These are phyloP conservation scores for Matsumurasca onukii DNA, from an alignment of 1,140 invertebrate genomes.

Conservation along the genomic window DNA sequence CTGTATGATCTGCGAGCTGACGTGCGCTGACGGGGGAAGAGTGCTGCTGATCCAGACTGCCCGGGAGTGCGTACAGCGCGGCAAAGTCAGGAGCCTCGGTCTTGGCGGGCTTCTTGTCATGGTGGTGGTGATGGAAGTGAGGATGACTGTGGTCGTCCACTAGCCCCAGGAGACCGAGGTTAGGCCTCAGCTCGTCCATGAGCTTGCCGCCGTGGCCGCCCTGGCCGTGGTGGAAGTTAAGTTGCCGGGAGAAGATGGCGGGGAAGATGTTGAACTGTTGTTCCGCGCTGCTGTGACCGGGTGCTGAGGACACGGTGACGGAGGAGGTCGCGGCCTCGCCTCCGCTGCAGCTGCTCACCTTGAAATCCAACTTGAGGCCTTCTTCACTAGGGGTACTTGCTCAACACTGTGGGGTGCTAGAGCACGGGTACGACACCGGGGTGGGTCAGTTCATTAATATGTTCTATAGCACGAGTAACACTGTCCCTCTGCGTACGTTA, in stretches of 20 bases:
- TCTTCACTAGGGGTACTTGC: neutral
- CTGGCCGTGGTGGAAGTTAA: slow-evolving; percentile 62
- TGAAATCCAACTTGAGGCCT: slow-evolving; percentile 36
- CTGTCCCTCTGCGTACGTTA: no score
- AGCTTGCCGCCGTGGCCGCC: slow-evolving; percentile 52
- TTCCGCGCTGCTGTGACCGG: slow-evolving; percentile 46
- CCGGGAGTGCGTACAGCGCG: slow-evolving; percentile 61
- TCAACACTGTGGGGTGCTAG: neutral
- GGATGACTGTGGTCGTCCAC: slow-evolving; percentile 67
- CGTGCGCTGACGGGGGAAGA: slow-evolving; percentile 57
- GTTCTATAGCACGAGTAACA: no score
- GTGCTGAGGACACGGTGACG: slow-evolving; percentile 12
- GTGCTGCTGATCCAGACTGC: slow-evolving; percentile 48
- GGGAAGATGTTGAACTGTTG: slow-evolving; percentile 90
- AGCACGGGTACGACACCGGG: no score
- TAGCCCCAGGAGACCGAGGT: slow-evolving; percentile 73
- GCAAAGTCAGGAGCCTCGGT: slow-evolving; percentile 75
- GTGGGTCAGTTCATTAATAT: no score
- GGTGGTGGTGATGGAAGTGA: slow-evolving; percentile 60
- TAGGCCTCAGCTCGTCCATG: slow-evolving; percentile 82
- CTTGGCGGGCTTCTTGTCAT: slow-evolving; percentile 46
- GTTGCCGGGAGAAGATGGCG: slow-evolving; percentile 81
- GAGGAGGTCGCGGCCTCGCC: slow-evolving; percentile 18
- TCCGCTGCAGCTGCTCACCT: slow-evolving; percentile 29
- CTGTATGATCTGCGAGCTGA: slow-evolving; percentile 59